Base-by-base conservation (phyloP, 1,140 invertebrate genomes). In the Octopus sinensis region DNA sequence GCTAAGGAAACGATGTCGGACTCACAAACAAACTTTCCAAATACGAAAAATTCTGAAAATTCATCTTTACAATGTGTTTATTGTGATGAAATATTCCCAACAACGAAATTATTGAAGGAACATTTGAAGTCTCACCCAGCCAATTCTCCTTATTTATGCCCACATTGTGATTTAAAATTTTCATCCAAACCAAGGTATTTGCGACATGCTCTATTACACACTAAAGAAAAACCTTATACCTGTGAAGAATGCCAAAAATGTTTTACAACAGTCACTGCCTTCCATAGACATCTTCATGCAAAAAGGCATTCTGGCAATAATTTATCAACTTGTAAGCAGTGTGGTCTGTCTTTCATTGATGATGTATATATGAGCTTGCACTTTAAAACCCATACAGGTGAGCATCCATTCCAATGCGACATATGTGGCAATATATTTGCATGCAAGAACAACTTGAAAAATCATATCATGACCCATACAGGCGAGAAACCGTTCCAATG, bases 391-490 rank as follows among this genome's bases (percentile, higher is more conserved):
- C 81, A 82, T 76, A 79, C 81, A 5, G 78, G 54, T 30, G 81
- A 82, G 53, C 54, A 79, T 23, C 81, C 81, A 5, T 82, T 77
- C 54, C 78, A 53, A 12, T 82, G 81, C 30, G 43, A 54, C 7
- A 52, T 62, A 23, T 82, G 81, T 77, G 78, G 53, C 10, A 75
- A 78, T 4, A 56, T 80, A 43, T 82, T 82, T 23, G 79, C 81
- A 0, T 80, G 78, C 30, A 82, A 82, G 54, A 82, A 79, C 54
- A 79, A 78, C 4, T 79, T 83, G 23, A 80, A 56, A 51, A 82
- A 78, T 62, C 84, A 84, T 76, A 68, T 79, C 13, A 79, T 82
- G 76, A 82, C 79, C 4, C 84, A 83, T 54, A 81, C 82, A 43
- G 82, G 82, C 3, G 76, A 83, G 54, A 83, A 80, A 62, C 82